Percentiles rank a stretch among this genome's conserved stretches.
These are phyloP conservation scores for Phataginus tricuspis DNA, from an alignment of 2,797 vertebrate genomes.

Conservation along the genomic window DNA sequence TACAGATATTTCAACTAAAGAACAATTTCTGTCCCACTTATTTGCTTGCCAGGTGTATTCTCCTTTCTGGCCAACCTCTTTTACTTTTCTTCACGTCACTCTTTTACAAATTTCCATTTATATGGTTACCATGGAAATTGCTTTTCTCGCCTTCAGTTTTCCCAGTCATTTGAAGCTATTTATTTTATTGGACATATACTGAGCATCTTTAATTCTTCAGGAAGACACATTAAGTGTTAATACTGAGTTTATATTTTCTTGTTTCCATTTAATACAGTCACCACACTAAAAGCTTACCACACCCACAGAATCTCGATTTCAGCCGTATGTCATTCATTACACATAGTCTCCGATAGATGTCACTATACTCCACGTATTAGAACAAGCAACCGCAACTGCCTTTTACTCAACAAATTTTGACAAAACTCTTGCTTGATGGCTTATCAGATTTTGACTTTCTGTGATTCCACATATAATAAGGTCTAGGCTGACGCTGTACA, in stretches of 20 bases:
- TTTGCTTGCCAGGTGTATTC: not conserved
- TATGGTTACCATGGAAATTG: slow-evolving; percentile 84
- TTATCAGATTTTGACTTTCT: slow-evolving; percentile 46
- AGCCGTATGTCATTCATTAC: not conserved
- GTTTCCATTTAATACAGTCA: slow-evolving; percentile 56
- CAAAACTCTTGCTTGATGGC: slow-evolving; percentile 67
- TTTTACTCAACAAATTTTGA: slow-evolving; percentile 55
- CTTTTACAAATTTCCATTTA: slow-evolving; percentile 65
- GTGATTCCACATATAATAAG: slow-evolving; percentile 4
- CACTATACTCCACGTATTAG: slow-evolving; percentile 82
- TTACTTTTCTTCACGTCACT: slow-evolving; percentile 43
- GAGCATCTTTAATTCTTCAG: slow-evolving; percentile 61
- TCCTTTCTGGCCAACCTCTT: not conserved
- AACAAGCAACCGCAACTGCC: not conserved
- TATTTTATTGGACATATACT: slow-evolving; percentile 66
- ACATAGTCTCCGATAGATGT: slow-evolving; percentile 84
- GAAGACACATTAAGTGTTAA: slow-evolving; percentile 60
- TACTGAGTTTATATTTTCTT: slow-evolving; percentile 64
- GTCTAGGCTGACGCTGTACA: not conserved
- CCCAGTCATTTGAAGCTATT: slow-evolving; percentile 64
- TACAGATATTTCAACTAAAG: slow-evolving; percentile 47
- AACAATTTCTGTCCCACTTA: not conserved
- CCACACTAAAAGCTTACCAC: slow-evolving; percentile 45
- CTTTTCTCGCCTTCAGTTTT: slow-evolving; percentile 67
- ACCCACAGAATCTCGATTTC: slow-evolving; percentile 18